Conservation (phyloP, 2,113 vertebrate species). For the Bolborhynchus lineola region DNA sequence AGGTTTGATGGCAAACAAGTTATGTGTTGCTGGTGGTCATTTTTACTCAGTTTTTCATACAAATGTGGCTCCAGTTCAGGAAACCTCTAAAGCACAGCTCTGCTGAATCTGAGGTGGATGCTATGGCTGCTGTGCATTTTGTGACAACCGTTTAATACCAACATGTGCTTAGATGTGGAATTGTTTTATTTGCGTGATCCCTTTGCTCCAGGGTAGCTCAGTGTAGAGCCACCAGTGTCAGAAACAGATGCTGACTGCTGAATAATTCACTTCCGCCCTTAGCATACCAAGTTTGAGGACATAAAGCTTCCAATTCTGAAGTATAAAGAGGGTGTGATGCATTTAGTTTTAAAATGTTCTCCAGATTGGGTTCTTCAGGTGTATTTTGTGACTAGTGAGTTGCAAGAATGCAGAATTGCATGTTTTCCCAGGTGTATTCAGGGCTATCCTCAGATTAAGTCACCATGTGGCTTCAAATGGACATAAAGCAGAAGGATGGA, state of each 20-base stretch:
- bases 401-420: not conserved
- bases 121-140: not conserved
- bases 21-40: not conserved
- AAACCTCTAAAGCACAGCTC: not conserved
- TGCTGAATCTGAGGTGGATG: accelerated
- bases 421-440: not conserved
- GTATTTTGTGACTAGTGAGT: not conserved
- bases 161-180: not conserved
- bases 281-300: not conserved
- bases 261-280: not conserved
- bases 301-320: not conserved
- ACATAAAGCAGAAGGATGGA: not conserved
- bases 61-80: not conserved
- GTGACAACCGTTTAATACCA: not conserved
- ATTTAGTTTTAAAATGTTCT: not conserved
- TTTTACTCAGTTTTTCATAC: not conserved
- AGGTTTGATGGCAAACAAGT: not conserved
- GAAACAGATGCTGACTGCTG: not conserved
- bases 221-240: not conserved
- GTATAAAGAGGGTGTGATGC: not conserved
- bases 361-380: not conserved
- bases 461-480: not conserved
- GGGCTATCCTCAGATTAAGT: not conserved
- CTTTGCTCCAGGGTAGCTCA: not conserved
- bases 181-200: not conserved